These are phyloP conservation scores for Drosophila parthenogenetica DNA, from an alignment of 2,888 invertebrate genomes.

Conservation along the genomic window DNA sequence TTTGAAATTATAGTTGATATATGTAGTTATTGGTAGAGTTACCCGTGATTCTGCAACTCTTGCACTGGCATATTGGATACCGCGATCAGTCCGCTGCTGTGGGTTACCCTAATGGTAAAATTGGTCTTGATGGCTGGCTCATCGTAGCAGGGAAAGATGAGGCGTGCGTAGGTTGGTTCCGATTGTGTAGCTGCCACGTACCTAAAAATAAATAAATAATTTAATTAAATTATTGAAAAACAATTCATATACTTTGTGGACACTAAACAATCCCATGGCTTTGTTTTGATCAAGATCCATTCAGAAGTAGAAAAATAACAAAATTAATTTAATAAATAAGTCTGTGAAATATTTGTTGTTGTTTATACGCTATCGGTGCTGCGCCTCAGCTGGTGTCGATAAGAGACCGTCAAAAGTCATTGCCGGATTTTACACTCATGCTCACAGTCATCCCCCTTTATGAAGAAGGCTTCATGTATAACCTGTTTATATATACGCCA, in stretches of 20 bases:
- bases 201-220: slow-evolving; percentile 43
- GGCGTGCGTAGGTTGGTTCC: slow-evolving; percentile 88
- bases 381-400: slow-evolving; percentile 28
- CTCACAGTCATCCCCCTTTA: slow-evolving; percentile 66
- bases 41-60: slow-evolving; percentile 61
- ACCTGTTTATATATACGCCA: slow-evolving; percentile 3
- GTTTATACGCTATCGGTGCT: slow-evolving; percentile 29
- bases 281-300: slow-evolving; percentile 23
- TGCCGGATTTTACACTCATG: slow-evolving; percentile 23
- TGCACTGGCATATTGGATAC: slow-evolving; percentile 84
- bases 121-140: slow-evolving; percentile 90
- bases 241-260: background rate
- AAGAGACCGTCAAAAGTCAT: slow-evolving; percentile 22
- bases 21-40: slow-evolving; percentile 13
- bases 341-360: slow-evolving; percentile 19
- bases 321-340: slow-evolving; percentile 17
- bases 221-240: background rate
- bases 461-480: slow-evolving; percentile 48
- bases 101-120: slow-evolving; percentile 88
- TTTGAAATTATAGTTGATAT: background rate
- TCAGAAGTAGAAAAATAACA: slow-evolving; percentile 2
- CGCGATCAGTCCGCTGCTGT: slow-evolving; percentile 84
- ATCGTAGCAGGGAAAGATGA: slow-evolving; percentile 92
- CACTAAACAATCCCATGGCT: slow-evolving; percentile 15
- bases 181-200: slow-evolving; percentile 88